Percentiles rank a stretch among this genome's conserved stretches.
These are phyloP conservation scores for Monochamus saltuarius DNA, from an alignment of 1,140 invertebrate genomes.

Conservation along the genomic window DNA sequence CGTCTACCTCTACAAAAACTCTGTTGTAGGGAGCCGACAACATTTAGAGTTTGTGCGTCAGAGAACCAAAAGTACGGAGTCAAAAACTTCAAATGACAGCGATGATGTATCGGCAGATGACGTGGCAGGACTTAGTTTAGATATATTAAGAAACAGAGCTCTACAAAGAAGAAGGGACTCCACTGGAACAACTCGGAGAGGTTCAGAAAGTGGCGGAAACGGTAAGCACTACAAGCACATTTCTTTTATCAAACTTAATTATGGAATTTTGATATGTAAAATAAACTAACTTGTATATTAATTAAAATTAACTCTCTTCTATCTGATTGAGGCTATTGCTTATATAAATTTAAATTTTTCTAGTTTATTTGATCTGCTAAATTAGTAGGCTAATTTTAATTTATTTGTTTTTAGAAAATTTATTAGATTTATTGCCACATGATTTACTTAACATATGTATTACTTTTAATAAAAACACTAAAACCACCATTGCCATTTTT, in stretches of 20 bases:
- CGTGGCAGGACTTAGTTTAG: constrained; percentile 41
- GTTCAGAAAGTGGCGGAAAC: constrained; percentile 58
- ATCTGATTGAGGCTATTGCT: constrained; percentile 2
- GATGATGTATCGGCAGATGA: constrained; percentile 45
- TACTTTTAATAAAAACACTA: too few relatives aligned
- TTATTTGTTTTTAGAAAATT: too few relatives aligned
- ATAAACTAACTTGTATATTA: neutral
- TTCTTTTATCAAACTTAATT: constrained; percentile 4
- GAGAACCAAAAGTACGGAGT: constrained; percentile 46
- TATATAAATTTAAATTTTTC: neutral
- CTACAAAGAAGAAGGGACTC: constrained; percentile 44
- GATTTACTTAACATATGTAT: too few relatives aligned
- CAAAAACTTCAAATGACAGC: constrained; percentile 45
- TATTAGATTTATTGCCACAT: too few relatives aligned
- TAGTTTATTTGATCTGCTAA: neutral
- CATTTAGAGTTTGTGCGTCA: constrained; percentile 38
- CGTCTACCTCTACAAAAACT: neutral
- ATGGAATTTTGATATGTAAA: too few relatives aligned
- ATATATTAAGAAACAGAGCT: constrained; percentile 39
- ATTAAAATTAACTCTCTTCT: neutral
- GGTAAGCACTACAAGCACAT: constrained; percentile 43
- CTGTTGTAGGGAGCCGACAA: constrained; percentile 40
- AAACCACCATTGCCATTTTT: neutral
- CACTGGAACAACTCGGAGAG: constrained; percentile 47
- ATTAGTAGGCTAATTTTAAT: neutral